Evolutionary conservation across 1,140 invertebrate genomes (phyloP), one percentile per base, ranked within the genome.

Genomic region (Dendroctonus valens): DNA sequence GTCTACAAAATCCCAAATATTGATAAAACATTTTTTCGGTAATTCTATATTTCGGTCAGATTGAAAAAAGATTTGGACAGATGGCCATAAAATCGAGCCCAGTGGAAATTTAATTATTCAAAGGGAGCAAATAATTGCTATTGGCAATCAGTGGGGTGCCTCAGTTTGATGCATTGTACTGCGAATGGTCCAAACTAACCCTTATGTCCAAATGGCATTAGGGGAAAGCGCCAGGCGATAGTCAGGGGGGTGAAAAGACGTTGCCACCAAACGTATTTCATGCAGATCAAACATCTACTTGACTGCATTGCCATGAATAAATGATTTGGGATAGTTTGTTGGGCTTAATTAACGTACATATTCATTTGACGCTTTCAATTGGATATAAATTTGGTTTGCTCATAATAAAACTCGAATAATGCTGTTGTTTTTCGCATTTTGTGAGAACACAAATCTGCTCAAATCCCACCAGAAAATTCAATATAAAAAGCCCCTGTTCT

Each of bases 81-180:
- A 77, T 77, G 75, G 74, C 65, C 73, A 70, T 68, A 73, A 75
- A 76, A 75, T 73, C 71, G 73, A 72, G 69, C 60, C 68, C 73
- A 68, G 70, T 71, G 68, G 73, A 77, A 75, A 77, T 76, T 77
- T 72, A 77, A 76, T 77, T 76, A 77, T 77, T 77, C 74, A 76
- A 76, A 76, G 75, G 76, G 76, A 76, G 72, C 72, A 75, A 77
- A 77, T 77, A 77, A 77, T 76, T 77, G 73, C 74, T 72, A 70
- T 73, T 70, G 73, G 74, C 70, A 72, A 53, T 67, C 62, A 67
- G 60, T 54, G 52, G 72, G 73, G 72, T 67, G 64, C 60, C 44
- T 46, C 55, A 64, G 66, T 65, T 67, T 53, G 69, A 61, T 70
- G 40, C 63, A 59, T 69, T 69, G 69, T 72, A 51, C 9, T 40